phyloP scores from a whole-genome alignment of 2,888 invertebrate genomes.

The Dorcus hopei region DNA sequence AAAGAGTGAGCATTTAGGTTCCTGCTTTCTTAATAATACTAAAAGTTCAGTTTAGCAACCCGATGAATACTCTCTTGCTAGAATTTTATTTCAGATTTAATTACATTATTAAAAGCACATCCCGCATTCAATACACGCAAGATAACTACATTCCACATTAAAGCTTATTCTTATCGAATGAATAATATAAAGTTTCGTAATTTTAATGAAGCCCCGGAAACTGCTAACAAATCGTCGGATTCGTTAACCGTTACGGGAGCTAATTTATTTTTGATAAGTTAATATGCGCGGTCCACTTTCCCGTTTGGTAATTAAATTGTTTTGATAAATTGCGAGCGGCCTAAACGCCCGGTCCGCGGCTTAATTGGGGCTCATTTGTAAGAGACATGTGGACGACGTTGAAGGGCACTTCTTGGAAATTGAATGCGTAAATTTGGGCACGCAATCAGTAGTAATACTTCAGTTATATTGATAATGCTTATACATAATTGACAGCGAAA shows the following conservation, averaged over 20 bases:
- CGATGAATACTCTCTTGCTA: not conserved
- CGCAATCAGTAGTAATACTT: no score
- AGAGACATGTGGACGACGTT: not conserved
- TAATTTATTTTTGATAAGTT: slow-evolving; percentile 15
- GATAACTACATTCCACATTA: no score
- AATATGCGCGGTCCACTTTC: slow-evolving; percentile 8
- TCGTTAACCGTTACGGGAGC: slow-evolving; percentile 5
- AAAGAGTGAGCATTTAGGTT: no score
- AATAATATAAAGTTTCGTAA: slow-evolving; percentile 2
- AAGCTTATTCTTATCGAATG: no score
- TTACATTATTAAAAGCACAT: no score
- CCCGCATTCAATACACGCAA: no score
- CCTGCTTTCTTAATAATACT: no score
- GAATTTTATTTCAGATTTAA: no score
- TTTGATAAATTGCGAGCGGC: slow-evolving; percentile 8
- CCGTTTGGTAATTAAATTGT: slow-evolving; percentile 8
- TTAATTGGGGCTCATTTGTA: not conserved
- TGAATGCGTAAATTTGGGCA: no score
- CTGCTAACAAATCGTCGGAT: slow-evolving; percentile 11
- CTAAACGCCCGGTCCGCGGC: not conserved
- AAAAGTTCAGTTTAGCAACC: not conserved
- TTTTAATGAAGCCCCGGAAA: slow-evolving; percentile 9
- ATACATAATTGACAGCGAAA: no score
- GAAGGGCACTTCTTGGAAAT: no score
- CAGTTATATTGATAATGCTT: no score